A percentile compares a stretch with the other conserved stretches of the same genome.
phyloP scores from a whole-genome alignment of 2,113 vertebrate genomes.

The Larimichthys polyactis region DNA sequence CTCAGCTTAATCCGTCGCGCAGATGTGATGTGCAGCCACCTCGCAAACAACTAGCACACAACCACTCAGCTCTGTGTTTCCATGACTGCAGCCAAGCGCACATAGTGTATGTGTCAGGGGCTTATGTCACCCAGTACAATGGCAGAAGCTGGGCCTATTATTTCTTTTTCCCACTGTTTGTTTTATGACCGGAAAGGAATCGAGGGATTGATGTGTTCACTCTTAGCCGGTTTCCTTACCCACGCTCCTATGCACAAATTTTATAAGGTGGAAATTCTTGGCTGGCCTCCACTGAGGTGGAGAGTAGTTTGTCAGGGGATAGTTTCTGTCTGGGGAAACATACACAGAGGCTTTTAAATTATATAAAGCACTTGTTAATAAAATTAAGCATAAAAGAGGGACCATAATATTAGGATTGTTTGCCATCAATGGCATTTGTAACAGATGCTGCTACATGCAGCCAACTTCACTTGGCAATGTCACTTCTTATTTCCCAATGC shows the following conservation, averaged over 20 bases:
- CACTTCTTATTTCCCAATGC: constrained; percentile 72
- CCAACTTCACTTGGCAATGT: constrained; percentile 69
- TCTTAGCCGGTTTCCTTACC: constrained; percentile 36
- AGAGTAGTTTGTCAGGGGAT: constrained; percentile 58
- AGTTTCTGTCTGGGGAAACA: constrained; percentile 63
- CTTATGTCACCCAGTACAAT: constrained; percentile 47
- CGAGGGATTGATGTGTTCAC: constrained; percentile 57
- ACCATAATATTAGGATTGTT: constrained; percentile 68
- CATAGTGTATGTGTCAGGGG: constrained; percentile 39
- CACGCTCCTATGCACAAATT: constrained; percentile 57
- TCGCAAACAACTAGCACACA: constrained; percentile 42
- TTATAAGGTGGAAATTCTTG: constrained; percentile 55
- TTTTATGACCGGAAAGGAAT: constrained; percentile 64
- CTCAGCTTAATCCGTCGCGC: constrained; percentile 60
- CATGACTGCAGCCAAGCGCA: constrained; percentile 44
- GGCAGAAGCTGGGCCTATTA: constrained; percentile 43
- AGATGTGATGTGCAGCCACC: constrained; percentile 54
- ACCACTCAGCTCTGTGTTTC: constrained; percentile 57
- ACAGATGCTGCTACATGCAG: constrained; percentile 63
- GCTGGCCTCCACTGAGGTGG: constrained; percentile 51
- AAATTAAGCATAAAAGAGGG: constrained; percentile 66
- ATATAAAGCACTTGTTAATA: constrained; percentile 69
- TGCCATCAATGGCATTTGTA: constrained; percentile 57
- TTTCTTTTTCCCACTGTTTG: constrained; percentile 62
- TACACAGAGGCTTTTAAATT: constrained; percentile 51